Evolutionary conservation across 2,888 invertebrate species (phyloP), one percentile per base, ranked within the genome.

Genomic region (Poecilobothrus nobilitatus): DNA sequence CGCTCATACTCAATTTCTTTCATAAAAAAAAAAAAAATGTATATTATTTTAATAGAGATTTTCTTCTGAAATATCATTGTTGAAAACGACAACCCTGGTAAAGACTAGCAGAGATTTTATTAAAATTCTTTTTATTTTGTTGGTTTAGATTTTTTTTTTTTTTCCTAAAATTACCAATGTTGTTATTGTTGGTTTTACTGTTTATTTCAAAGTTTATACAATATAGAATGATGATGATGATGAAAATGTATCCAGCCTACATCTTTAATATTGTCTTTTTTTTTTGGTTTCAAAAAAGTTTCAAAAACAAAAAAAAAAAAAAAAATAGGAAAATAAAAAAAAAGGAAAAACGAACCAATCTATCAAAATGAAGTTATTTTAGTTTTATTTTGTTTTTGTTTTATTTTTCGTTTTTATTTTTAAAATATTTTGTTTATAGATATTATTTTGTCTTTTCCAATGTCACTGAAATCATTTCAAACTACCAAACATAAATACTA

Each of bases 291-390:
- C 12, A 15, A 1, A 53, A 18, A 53, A 18, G 15, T 53, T 18
- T 15, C 53, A 5, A 9, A 53, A 53, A 53, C 12, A 53, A 53
- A 53, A 18, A 15, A 15, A 44, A 44, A 44, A 44, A 44, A 9
- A 15, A 44, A 44, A 44, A 8, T 10, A 44, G 44, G 12, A 6
- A 44, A 53, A 53, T 15, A n/a, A 18, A 53, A 27, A 27, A 4
- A 27, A 27, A 18, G n/a, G 1, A 53, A 53, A 53, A 53, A 53
- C 15, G 18, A 53, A n/a, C 53, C 53, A 53, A 53, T 53, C 53
- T 15, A 53, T 53, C 53, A 53, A 53, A 53, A 53, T 53, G 53
- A 53, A 53, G 53, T 53, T 53, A 53, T 53, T 53, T 53, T 53
- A 53, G 53, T 53, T n/a, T 37, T 8, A 37, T 10, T 37, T 7